Conservation (phyloP, 1,140 invertebrate species). For the Diorhabda carinulata region DNA sequence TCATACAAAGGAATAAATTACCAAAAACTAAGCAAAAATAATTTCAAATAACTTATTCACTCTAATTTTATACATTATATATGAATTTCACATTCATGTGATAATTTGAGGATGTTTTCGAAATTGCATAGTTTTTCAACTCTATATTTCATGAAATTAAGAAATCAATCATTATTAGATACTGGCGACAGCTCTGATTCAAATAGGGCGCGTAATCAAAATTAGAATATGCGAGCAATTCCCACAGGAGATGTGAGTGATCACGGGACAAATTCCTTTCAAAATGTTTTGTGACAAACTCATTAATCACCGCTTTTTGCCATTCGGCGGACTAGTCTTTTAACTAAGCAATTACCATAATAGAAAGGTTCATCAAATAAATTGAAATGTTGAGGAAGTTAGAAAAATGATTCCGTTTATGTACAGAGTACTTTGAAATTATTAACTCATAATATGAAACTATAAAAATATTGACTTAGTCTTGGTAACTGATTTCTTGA, state of each 20-base stretch:
- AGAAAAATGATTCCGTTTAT: too few species aligned
- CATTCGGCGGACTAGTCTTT: slow-evolving; percentile 1
- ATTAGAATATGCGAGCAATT: slow-evolving; percentile 25
- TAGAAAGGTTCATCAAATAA: not conserved
- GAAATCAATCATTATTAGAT: slow-evolving; percentile 8
- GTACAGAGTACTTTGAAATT: too few species aligned
- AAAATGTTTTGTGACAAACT: slow-evolving; percentile 32
- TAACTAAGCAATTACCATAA: slow-evolving; percentile 3
- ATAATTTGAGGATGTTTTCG: too few species aligned
- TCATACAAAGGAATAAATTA: too few species aligned
- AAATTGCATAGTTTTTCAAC: not conserved
- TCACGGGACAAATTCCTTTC: slow-evolving; percentile 37
- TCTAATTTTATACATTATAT: too few species aligned
- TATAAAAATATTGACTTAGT: too few species aligned
- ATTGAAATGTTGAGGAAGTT: not conserved
- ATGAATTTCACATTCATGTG: too few species aligned
- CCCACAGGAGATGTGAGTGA: slow-evolving; percentile 29
- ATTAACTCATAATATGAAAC: too few species aligned
- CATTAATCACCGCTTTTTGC: slow-evolving; percentile 31
- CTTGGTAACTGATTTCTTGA: too few species aligned
- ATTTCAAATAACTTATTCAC: too few species aligned
- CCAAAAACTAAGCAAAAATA: too few species aligned
- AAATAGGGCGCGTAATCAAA: slow-evolving; percentile 25
- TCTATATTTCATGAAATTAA: not conserved
- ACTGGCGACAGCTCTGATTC: slow-evolving; percentile 27